These are phyloP conservation scores for Galaxias olidus DNA, from an alignment of 2,797 vertebrate species.

Conservation along the genomic window DNA sequence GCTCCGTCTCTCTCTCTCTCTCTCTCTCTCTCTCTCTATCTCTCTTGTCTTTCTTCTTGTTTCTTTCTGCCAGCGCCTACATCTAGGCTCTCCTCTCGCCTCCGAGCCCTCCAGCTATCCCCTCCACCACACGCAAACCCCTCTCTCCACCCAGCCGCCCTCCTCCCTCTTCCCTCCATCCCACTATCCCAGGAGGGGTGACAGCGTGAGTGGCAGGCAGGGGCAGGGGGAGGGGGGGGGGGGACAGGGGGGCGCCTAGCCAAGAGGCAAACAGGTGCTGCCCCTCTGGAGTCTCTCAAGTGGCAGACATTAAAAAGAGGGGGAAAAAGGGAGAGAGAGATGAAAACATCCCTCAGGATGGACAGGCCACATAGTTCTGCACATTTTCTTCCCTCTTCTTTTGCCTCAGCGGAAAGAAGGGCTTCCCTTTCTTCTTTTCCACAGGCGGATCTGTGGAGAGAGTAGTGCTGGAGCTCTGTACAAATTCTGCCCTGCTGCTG, in stretches of 20 bases:
- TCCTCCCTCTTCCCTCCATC: conserved; percentile 49
- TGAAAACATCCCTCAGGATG: conserved; percentile 76
- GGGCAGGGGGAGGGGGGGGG: conserved; percentile 68
- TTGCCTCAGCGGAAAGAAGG: conserved; percentile 40
- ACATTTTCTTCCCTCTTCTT: conserved; percentile 49
- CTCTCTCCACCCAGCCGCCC: conserved; percentile 40
- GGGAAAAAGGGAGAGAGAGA: conserved; percentile 49
- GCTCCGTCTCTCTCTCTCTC: conserved; percentile 5
- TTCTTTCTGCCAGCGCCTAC: conserved; percentile 43
- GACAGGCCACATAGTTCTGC: conserved; percentile 69
- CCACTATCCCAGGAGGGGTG: conserved; percentile 73
- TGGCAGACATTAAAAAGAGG: conserved; percentile 76
- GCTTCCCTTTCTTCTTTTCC: conserved; percentile 47
- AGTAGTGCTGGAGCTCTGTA: conserved; percentile 37
- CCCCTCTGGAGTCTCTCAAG: conserved; percentile 82
- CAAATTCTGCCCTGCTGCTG: conserved; percentile 44
- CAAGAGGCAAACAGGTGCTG: conserved; percentile 85
- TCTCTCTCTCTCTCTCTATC: neutral
- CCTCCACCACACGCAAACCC: conserved; percentile 76
- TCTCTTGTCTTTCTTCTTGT: neutral
- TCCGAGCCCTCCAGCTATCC: conserved; percentile 77
- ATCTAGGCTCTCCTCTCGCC: conserved; percentile 62
- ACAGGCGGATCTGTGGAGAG: conserved; percentile 17
- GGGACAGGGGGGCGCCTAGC: conserved; percentile 71
- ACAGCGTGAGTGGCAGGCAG: conserved; percentile 79